Evolutionary conservation across 2,113 vertebrate genomes (phyloP), one percentile per base, ranked within the genome.

Genomic region (Cyphomyrus plagiostoma): DNA sequence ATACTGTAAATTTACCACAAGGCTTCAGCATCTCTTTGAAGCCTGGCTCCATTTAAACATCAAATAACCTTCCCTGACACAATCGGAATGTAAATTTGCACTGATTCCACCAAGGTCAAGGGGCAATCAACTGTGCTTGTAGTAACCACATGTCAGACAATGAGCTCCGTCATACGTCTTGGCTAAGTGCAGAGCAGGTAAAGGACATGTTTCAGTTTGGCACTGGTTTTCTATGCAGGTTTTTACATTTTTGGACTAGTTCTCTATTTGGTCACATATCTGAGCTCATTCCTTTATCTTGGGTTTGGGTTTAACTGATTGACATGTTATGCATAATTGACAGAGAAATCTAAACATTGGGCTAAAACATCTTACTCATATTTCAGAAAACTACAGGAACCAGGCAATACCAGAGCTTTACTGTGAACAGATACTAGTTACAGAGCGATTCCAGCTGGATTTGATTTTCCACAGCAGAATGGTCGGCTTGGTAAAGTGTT

Each of bases 1-100:
- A 92, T 91, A 92, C 83, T 88, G 91, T 90, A 93, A 95, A 95
- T 95, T 94, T 93, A 95, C 93, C 92, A 46, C 93, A 93, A 93
- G 92, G 93, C 92, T 90, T 91, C 90, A 89, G 89, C 86, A 90
- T 45, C 92, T 93, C 96, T 97, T 97, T 97, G 95, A 97, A 96
- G 96, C 96, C 90, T 94, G 93, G 96, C 95, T 96, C 96, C 92
- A 96, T 95, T 95, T 94, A 94, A 95, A 97, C 96, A 97, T 96
- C 96, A 97, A 97, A 96, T 97, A 94, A 94, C 93, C 91, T 92
- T 93, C 93, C 91, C 88, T 92, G 91, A 93, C 92, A 93, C 94
- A 91, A 95, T 97, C 97, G 95, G 95, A 93, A 93, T 96, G 93
- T 94, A 96, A 96, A 96, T 97, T 93, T 92, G 91, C 91, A 93